Evolutionary conservation across 2,797 vertebrate species (phyloP).

Genomic region (Acipenser ruthenus): DNA sequence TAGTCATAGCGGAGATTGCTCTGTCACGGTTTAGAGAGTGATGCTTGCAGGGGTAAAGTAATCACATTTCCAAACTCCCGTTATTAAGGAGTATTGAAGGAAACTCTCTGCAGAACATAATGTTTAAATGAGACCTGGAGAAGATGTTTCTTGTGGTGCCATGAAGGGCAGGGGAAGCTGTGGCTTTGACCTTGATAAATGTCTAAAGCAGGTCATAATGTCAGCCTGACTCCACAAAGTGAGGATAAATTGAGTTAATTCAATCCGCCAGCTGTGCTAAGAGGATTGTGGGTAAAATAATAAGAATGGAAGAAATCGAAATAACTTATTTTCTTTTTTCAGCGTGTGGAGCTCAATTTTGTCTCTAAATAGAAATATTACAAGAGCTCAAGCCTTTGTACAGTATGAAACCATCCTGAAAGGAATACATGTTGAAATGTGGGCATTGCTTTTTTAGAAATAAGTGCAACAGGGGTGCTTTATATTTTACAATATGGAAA

Average conservation of each 20-base stretch:
- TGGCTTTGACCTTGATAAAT: conserved; percentile 4
- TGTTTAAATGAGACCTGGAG: conserved; percentile 12
- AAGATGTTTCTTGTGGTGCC: conserved; percentile 6
- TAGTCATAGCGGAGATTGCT: conserved; percentile 7
- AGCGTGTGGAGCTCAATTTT: not conserved
- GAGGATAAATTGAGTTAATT: conserved; percentile 12
- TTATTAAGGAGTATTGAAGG: conserved; percentile 9
- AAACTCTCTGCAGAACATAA: conserved; percentile 12
- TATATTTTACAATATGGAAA: not conserved
- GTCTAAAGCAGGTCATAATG: conserved; percentile 1
- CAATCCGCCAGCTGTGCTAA: not conserved
- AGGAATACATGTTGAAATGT: too few relatives aligned
- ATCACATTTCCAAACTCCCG: not conserved
- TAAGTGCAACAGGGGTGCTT: not conserved
- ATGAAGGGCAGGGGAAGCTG: conserved; percentile 6
- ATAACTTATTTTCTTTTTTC: not conserved
- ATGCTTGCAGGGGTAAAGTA: conserved; percentile 4
- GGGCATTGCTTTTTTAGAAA: not conserved
- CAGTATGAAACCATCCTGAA: not conserved
- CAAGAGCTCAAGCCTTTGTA: not conserved
- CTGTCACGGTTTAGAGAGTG: conserved; percentile 10
- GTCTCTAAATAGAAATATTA: conserved; percentile 1
- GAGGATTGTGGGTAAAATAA: conserved; percentile 9
- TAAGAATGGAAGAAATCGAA: conserved; percentile 5
- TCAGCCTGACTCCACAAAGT: conserved; percentile 11